Evolutionary conservation across 2,797 vertebrate species (phyloP).

Genomic region (Spinus pinus): DNA sequence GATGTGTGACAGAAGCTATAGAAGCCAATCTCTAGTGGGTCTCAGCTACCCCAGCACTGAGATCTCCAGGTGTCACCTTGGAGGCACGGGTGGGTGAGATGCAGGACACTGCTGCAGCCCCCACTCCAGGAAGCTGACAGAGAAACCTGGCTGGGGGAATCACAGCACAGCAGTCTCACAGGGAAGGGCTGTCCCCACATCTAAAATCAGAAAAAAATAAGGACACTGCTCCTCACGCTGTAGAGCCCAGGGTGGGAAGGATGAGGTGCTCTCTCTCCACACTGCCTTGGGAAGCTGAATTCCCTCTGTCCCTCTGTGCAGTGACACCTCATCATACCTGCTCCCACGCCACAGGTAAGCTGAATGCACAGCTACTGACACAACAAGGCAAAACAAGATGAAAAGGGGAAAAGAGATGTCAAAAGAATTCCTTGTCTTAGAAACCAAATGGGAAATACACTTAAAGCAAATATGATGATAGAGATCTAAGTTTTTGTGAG

Average conservation of each 20-base stretch:
- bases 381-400: neutral
- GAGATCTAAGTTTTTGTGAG: neutral
- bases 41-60: neutral
- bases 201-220: fast-evolving
- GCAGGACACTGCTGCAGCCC: neutral
- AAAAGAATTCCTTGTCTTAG: neutral
- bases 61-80: neutral
- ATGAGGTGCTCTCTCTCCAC: neutral
- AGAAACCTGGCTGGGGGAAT: neutral
- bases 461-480: neutral
- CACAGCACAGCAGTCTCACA: neutral
- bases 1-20: neutral
- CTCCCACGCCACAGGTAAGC: fast-evolving
- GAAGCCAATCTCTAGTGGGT: neutral
- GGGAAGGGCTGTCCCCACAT: neutral
- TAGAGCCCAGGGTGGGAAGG: fast-evolving
- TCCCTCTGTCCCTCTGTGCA: too few relatives aligned
- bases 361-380: neutral
- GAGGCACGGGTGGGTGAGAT: fast-evolving
- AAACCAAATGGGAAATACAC: neutral
- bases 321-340: fast-evolving
- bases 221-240: fast-evolving
- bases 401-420: neutral
- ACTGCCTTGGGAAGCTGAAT: neutral
- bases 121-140: fast-evolving